A percentile compares a stretch with the other conserved stretches of the same genome.
These are phyloP conservation scores for Tiliacea citrago DNA, from an alignment of 2,888 invertebrate species.

Conservation along the genomic window DNA sequence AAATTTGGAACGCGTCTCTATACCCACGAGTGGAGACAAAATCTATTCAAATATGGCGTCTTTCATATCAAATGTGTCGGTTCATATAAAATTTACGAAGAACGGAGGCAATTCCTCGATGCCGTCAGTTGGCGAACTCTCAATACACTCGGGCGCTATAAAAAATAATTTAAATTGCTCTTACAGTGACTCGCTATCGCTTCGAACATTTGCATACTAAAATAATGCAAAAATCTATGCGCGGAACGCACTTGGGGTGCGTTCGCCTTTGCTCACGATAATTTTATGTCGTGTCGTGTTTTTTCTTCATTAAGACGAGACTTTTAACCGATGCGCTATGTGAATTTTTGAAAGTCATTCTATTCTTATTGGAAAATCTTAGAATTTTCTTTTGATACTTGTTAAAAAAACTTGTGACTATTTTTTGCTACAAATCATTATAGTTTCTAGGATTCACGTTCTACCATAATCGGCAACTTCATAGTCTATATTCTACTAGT, in stretches of 20 bases:
- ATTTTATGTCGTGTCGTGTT: constrained; percentile 47
- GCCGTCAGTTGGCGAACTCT: constrained; percentile 83
- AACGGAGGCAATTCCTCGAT: constrained; percentile 79
- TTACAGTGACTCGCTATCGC: constrained; percentile 89
- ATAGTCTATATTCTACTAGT: neutral
- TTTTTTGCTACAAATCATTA: neutral
- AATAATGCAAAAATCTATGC: constrained; percentile 91
- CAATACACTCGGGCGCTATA: constrained; percentile 90
- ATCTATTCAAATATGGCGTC: constrained; percentile 71
- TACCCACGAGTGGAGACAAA: constrained; percentile 64
- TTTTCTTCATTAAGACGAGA: constrained; percentile 19
- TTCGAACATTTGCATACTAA: constrained; percentile 90
- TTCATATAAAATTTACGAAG: constrained; percentile 86
- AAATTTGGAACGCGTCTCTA: constrained; percentile 66
- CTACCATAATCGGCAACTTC: neutral
- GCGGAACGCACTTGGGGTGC: constrained; percentile 81
- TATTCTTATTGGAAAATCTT: neutral
- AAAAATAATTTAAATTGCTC: constrained; percentile 91
- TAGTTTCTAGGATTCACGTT: neutral
- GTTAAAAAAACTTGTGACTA: neutral
- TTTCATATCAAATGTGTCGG: constrained; percentile 74
- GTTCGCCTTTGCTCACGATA: constrained; percentile 74
- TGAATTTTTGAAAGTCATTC: neutral
- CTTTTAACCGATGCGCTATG: neutral
- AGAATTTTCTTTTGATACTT: neutral